A percentile compares a stretch with the other conserved stretches of the same genome.
Conservation (phyloP, 1,140 invertebrate genomes). For the Drosophila sproati region DNA sequence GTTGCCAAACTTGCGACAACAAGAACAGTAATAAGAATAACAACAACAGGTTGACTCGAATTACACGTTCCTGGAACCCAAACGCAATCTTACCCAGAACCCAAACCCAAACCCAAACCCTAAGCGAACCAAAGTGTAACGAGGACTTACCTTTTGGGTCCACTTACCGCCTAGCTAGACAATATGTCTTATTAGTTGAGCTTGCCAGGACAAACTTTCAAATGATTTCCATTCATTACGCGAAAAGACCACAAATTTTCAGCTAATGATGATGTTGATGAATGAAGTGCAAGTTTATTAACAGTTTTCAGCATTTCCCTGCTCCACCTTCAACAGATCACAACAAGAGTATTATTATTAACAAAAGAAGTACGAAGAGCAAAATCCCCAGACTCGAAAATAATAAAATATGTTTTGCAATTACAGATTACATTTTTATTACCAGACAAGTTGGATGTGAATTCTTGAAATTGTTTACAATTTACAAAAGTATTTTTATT, state of each 20-base stretch:
- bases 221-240: slow-evolving; percentile 72
- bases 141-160: slow-evolving; percentile 42
- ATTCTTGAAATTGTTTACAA: too few relatives aligned
- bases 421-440: background rate
- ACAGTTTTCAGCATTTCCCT: slow-evolving; percentile 28
- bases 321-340: too few relatives aligned
- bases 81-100: background rate
- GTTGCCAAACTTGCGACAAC: slow-evolving; percentile 76
- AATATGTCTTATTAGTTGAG: slow-evolving; percentile 74
- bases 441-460: background rate
- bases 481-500: background rate
- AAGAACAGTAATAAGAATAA: slow-evolving; percentile 38
- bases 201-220: slow-evolving; percentile 57
- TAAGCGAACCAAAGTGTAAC: slow-evolving; percentile 7
- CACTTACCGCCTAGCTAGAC: slow-evolving; percentile 50
- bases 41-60: slow-evolving; percentile 36
- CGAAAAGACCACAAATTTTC: slow-evolving; percentile 51
- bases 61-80: slow-evolving; percentile 14
- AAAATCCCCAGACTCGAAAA: background rate
- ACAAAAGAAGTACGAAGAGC: background rate
- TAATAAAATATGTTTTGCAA: slow-evolving; percentile 11
- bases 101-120: slow-evolving; percentile 1
- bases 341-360: background rate
- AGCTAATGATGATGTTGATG: slow-evolving; percentile 61
- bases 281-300: slow-evolving; percentile 60